Percentiles rank a stretch among this genome's conserved stretches.
These are phyloP conservation scores for Drosophila carrolli DNA, from an alignment of 1,140 invertebrate genomes.

Conservation along the genomic window DNA sequence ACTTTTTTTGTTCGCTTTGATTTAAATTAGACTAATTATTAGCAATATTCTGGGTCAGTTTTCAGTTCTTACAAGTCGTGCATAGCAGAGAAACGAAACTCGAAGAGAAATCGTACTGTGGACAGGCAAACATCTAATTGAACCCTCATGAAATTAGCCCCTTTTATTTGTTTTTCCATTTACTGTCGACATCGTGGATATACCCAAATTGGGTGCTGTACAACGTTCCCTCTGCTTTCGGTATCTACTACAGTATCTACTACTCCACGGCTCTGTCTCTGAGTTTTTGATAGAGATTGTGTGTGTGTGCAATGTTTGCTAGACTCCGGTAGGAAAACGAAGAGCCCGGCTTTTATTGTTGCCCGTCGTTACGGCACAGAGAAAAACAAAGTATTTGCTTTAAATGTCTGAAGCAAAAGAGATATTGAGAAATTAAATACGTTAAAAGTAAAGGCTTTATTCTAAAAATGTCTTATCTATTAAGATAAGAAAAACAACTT, in stretches of 20 bases:
- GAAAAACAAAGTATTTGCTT: background rate
- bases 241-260: slow-evolving; percentile 18
- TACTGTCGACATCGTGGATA: slow-evolving; percentile 61
- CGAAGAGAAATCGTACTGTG: slow-evolving; percentile 66
- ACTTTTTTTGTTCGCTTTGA: slow-evolving; percentile 2
- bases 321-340: slow-evolving; percentile 24
- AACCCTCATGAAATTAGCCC: slow-evolving; percentile 84
- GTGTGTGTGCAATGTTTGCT: slow-evolving; percentile 39
- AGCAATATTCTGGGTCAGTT: background rate
- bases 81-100: slow-evolving; percentile 6
- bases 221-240: slow-evolving; percentile 28
- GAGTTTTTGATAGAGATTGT: slow-evolving; percentile 14
- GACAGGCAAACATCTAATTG: slow-evolving; percentile 68
- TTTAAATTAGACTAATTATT: background rate
- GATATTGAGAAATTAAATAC: background rate
- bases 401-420: background rate
- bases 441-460: background rate
- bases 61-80: slow-evolving; percentile 19
- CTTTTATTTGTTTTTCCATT: slow-evolving; percentile 79
- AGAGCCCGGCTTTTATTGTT: slow-evolving; percentile 20
- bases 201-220: slow-evolving; percentile 61
- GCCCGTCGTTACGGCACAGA: slow-evolving; percentile 33
- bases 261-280: slow-evolving; percentile 5
- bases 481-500: background rate
- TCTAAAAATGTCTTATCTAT: background rate